Conservation (phyloP, 1,140 invertebrate species). For the Teleogryllus occipitalis region DNA sequence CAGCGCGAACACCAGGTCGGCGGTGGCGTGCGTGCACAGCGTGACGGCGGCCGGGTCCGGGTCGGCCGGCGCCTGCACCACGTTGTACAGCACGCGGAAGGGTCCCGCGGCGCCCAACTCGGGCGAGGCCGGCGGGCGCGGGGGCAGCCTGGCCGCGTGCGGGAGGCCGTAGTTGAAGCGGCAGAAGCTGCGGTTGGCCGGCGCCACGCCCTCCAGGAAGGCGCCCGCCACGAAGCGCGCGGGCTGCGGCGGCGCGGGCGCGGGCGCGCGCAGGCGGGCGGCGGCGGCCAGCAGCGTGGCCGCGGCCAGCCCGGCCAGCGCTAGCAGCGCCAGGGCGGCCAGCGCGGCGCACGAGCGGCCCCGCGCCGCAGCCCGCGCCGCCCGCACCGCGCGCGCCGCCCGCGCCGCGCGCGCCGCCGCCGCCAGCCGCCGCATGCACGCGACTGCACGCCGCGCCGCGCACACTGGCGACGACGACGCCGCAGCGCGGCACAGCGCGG, state of each 20-base stretch:
- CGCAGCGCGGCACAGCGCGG: too few species aligned
- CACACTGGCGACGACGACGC: too few species aligned
- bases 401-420: slow-evolving; percentile 22
- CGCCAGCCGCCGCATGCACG: too few species aligned
- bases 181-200: slow-evolving; percentile 49
- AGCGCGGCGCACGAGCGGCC: slow-evolving; percentile 22
- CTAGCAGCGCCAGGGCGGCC: too few species aligned
- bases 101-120: slow-evolving; percentile 45
- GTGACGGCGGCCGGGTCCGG: slow-evolving; percentile 40
- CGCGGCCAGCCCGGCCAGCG: too few species aligned
- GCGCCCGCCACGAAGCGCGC: slow-evolving; percentile 37
- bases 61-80: slow-evolving; percentile 37
- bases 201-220: slow-evolving; percentile 43
- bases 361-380: slow-evolving; percentile 20
- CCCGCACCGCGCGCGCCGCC: slow-evolving; percentile 25
- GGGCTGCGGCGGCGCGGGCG: slow-evolving; percentile 19
- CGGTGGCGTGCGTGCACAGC: slow-evolving; percentile 63
- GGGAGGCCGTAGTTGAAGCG: slow-evolving; percentile 52
- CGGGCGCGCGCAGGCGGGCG: too few species aligned
- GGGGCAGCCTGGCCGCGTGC: slow-evolving; percentile 27
- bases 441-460: too few species aligned
- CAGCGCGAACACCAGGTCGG: slow-evolving; percentile 62
- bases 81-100: slow-evolving; percentile 58
- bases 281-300: too few species aligned
- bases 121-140: slow-evolving; percentile 39